Conservation (phyloP, 1,140 invertebrate genomes). For the Drosophila bipectinata region DNA sequence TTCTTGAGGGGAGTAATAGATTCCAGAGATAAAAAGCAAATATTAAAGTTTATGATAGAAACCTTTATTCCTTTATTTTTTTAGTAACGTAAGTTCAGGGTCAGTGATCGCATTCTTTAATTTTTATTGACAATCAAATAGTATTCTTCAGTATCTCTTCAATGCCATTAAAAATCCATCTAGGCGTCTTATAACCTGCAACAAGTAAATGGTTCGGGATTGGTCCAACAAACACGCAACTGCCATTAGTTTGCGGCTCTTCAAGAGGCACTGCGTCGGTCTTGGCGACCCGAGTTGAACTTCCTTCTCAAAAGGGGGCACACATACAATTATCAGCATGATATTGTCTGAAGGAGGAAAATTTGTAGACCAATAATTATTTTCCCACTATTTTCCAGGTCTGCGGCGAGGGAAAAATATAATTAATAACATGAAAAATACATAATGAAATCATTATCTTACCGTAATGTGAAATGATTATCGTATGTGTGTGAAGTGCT, state of each 20-base stretch:
- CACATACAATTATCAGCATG: constrained; percentile 71
- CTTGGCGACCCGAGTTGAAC: constrained; percentile 12
- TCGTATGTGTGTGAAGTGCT: constrained; percentile 72
- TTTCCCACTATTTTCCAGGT: constrained; percentile 68
- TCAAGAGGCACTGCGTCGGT: constrained; percentile 2
- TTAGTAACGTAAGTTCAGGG: constrained; percentile 22
- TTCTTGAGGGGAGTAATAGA: neutral
- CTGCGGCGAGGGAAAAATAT: constrained; percentile 42
- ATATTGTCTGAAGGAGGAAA: constrained; percentile 59
- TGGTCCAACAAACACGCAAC: constrained; percentile 31
- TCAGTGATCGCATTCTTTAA: constrained; percentile 23
- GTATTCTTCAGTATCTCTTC: neutral
- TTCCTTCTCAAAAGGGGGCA: constrained; percentile 30
- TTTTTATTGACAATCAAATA: neutral
- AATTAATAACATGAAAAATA: constrained; percentile 82
- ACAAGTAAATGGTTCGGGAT: constrained; percentile 15
- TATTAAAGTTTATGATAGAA: neutral
- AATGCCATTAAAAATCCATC: constrained; percentile 43
- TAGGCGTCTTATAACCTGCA: neutral
- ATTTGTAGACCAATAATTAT: constrained; percentile 80
- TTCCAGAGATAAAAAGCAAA: neutral
- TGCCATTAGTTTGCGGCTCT: constrained; percentile 27
- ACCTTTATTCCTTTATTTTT: neutral
- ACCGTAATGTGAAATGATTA: constrained; percentile 80
- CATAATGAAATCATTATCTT: constrained; percentile 82